Base-by-base conservation (phyloP, 2,797 vertebrate species). In the Ptychobarbus kaznakovi region DNA sequence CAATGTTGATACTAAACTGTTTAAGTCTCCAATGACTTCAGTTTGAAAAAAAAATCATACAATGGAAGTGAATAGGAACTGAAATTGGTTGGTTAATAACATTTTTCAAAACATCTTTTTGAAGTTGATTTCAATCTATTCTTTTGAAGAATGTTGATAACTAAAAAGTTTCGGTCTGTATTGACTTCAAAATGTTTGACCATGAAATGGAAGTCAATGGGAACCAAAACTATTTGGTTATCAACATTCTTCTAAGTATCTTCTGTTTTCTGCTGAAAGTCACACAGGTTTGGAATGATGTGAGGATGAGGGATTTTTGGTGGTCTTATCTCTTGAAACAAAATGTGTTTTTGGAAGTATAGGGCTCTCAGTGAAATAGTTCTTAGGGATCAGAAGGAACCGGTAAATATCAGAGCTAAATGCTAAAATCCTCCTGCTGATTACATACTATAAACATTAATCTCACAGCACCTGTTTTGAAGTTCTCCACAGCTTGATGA, bases 381-480 rank as follows among this genome's bases (percentile, higher is more conserved):
- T 79, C 32, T 84, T 68, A 69, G 51, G 65, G 83, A 9, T 73
- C 68, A 32, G 56, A 85, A 72, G 51, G 56, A 53, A 80, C 69
- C 7, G 22, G 38, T 51, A 40, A 80, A 49, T 72, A 63, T 61
- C 66, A 80, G 51, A 84, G 83, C 63, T 84, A 58, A 68, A 80
- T 72, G 22, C 46, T 66, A 77, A 51, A 44, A 78, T 68, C 61
- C 73, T 68, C 35, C 73, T 83, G 44, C 82, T 76, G 82, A 83
- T 76, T 15, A 61, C 25, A 69, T 1, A 75, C n/a, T 32, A 32
- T 32, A 32, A 32, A 74, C 53, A 49, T 42, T 63, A 18, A 18
- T 78, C 72, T 22, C 28, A 58, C 88, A 76, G 87, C 83, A 86
- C 77, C 76, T 84, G 82, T 82, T 80, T 84, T 40, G 63, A 82